Base-by-base conservation (phyloP, 2,113 vertebrate species). In the Hippoglossus stenolepis region DNA sequence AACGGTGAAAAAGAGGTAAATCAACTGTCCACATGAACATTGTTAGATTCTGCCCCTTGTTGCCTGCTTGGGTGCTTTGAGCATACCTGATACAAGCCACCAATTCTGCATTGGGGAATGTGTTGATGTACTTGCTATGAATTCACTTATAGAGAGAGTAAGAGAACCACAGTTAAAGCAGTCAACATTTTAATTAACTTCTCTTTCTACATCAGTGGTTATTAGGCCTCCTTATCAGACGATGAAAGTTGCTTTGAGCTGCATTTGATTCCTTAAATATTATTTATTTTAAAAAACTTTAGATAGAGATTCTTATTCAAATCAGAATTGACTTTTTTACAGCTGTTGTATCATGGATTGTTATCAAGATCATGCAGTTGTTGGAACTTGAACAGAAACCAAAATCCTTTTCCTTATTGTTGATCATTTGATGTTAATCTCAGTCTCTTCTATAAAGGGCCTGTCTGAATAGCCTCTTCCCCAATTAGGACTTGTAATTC, bases 401-500 rank as follows among this genome's bases (percentile, higher is more conserved):
- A 21, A 18, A 87, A 68, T 38, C 59, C 60, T 70, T 75, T 26
- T 47, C 3, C 28, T 71, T 66, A 38, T 72, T 80, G 69, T 76
- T 38, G 51, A 64, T 80, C 24, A 63, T 76, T 73, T 83, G 56
- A 80, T 72, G 65, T 63, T 61, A 62, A 85, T 71, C 68, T 77
- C 8, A 35, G 79, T 69, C 40, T 58, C 54, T 45, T 71, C 65
- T 38, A 1, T 43, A 17, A 56, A 26, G 20, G 11, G 23, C 23
- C 45, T 56, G 3, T 71, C 56, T 51, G 26, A 75, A 79, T 81
- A 75, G 53, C 59, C 43, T 73, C 53, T 63, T 82, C 49, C 76
- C 72, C 72, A 87, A 86, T 88, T 85, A 89, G 75, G 60, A 53
- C 68, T 56, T 83, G 75, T 81, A 84, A 86, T 84, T 84, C 58